phyloP scores from a whole-genome alignment of 2,888 invertebrate genomes.

The Masnerella sp. region DNA sequence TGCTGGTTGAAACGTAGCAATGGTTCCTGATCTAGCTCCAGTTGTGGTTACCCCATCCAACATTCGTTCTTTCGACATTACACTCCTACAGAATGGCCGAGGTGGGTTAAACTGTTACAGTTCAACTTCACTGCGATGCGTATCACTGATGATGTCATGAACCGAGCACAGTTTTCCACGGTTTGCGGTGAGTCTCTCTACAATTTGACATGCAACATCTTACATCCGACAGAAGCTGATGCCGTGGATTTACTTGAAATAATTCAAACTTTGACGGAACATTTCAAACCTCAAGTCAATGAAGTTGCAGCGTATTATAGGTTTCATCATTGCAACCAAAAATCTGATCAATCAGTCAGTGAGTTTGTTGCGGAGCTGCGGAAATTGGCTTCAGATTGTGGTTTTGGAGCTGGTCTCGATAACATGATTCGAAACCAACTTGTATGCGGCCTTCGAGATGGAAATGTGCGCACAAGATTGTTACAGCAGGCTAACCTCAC shows the following conservation, averaged over 20 bases:
- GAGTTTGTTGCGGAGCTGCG: slow-evolving; percentile 29
- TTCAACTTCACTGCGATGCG: slow-evolving; percentile 19
- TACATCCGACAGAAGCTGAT: slow-evolving; percentile 10
- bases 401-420: slow-evolving; percentile 4
- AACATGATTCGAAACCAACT: slow-evolving; percentile 35
- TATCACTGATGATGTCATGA: slow-evolving; percentile 5
- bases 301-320: slow-evolving; percentile 26
- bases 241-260: slow-evolving; percentile 1
- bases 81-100: slow-evolving; percentile 2
- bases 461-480: slow-evolving; percentile 13
- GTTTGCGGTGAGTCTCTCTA: slow-evolving; percentile 14
- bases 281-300: slow-evolving; percentile 25
- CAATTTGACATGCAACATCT: slow-evolving; percentile 17
- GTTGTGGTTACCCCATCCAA: background rate
- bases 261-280: slow-evolving; percentile 3
- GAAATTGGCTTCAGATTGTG: slow-evolving; percentile 16
- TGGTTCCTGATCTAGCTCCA: background rate
- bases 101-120: background rate
- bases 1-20: background rate
- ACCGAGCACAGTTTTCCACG: slow-evolving; percentile 17
- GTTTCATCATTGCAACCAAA: slow-evolving; percentile 29
- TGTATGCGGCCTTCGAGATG: slow-evolving; percentile 25
- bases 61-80: background rate
- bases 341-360: slow-evolving; percentile 5
- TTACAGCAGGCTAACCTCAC: slow-evolving; percentile 14